A percentile compares a stretch with the other conserved stretches of the same genome.
Conservation (phyloP, 2,113 vertebrate species). For the Myiozetetes cayanensis region DNA sequence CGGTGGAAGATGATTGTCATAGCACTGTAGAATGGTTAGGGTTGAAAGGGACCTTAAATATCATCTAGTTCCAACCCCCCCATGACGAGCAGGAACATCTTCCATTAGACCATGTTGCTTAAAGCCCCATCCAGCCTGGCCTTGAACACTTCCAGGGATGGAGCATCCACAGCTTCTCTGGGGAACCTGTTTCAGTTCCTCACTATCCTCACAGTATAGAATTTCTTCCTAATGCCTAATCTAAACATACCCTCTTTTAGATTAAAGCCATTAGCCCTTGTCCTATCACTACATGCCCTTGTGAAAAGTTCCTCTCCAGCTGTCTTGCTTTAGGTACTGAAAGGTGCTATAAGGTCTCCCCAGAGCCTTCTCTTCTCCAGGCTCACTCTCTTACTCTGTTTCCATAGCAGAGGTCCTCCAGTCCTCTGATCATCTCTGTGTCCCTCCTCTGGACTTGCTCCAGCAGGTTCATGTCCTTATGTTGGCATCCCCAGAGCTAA, state of each 20-base stretch:
- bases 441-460: background rate
- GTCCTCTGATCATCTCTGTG: background rate
- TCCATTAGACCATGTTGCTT: background rate
- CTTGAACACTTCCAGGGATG: background rate
- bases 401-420: background rate
- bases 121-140: background rate
- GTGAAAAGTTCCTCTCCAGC: background rate
- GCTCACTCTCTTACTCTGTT: background rate
- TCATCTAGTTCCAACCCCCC: background rate
- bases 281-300: background rate
- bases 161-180: background rate
- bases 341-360: background rate
- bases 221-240: background rate
- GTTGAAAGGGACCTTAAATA: background rate
- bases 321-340: background rate
- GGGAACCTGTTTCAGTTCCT: background rate
- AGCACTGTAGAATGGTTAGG: background rate
- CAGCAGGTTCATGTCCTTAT: background rate
- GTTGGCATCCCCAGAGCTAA: background rate
- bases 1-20: background rate
- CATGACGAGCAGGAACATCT: fast-evolving
- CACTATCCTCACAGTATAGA: background rate
- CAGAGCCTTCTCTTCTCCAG: background rate
- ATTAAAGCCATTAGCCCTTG: background rate
- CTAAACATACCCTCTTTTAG: background rate